phyloP scores from a whole-genome alignment of 2,888 invertebrate species.

The Heliconius hortense region DNA sequence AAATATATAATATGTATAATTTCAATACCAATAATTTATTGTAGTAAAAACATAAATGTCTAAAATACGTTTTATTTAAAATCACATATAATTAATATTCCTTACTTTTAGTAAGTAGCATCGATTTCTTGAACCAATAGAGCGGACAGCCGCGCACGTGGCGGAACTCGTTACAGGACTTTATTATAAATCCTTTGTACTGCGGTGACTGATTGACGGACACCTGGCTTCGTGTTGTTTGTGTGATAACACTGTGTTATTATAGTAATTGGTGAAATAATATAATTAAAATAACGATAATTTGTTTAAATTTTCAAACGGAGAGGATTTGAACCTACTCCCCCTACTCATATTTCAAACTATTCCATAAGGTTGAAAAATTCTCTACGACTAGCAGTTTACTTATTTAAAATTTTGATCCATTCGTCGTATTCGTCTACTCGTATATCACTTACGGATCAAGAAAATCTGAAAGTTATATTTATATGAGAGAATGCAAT shows the following conservation, averaged over 20 bases:
- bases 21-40: no score
- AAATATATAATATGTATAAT: no score
- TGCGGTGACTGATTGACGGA: constrained; percentile 48
- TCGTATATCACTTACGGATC: no score
- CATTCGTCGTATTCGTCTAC: no score
- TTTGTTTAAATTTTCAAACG: neutral
- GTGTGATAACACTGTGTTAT: constrained; percentile 7
- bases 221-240: constrained; percentile 47
- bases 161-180: constrained; percentile 37
- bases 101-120: constrained; percentile 25
- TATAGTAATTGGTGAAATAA: constrained; percentile 5
- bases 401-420: no score
- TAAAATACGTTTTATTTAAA: neutral
- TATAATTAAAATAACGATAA: neutral
- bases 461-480: no score
- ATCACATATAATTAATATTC: constrained; percentile 6
- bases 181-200: constrained; percentile 33
- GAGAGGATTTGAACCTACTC: neutral
- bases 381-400: no score
- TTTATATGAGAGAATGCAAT: no score
- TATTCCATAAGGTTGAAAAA: no score
- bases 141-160: constrained; percentile 60
- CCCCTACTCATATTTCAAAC: no score
- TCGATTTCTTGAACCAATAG: constrained; percentile 57
- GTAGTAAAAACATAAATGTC: neutral